Percentiles rank a stretch among this genome's conserved stretches.
These are phyloP conservation scores for Catostylus mosaicus DNA, from an alignment of 30 jellyfish, hydroid and myxozoan species.

Conservation along the genomic window DNA sequence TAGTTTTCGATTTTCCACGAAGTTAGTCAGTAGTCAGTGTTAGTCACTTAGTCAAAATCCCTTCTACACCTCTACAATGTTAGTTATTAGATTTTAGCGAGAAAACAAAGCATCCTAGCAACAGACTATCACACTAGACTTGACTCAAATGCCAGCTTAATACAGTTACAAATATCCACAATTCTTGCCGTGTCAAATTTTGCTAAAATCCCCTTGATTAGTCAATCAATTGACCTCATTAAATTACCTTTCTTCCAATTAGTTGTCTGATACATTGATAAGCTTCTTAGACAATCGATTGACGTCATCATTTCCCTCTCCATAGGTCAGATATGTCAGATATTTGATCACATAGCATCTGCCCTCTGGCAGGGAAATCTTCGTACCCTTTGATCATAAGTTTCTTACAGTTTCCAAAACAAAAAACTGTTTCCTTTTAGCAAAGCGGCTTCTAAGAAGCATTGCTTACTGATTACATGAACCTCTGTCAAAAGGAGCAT, in stretches of 20 bases:
- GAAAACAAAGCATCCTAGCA: too few relatives aligned
- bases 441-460: background rate
- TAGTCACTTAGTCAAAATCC: too few relatives aligned
- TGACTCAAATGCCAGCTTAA: too few relatives aligned
- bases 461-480: background rate
- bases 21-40: too few relatives aligned
- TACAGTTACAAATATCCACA: too few relatives aligned
- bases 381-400: background rate
- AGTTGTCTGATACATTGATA: background rate
- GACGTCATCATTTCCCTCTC: constrained; percentile 4
- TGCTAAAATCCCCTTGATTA: background rate
- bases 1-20: too few relatives aligned
- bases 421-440: background rate
- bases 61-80: too few relatives aligned
- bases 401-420: background rate
- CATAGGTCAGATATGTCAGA: background rate
- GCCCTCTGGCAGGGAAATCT: background rate
- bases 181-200: background rate
- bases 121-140: too few relatives aligned
- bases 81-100: too few relatives aligned
- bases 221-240: background rate
- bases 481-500: background rate
- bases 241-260: background rate
- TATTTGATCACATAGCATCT: background rate
- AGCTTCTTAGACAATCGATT: background rate